Conservation (phyloP, 2,797 vertebrate genomes). For the Hafferia zeledoni region DNA sequence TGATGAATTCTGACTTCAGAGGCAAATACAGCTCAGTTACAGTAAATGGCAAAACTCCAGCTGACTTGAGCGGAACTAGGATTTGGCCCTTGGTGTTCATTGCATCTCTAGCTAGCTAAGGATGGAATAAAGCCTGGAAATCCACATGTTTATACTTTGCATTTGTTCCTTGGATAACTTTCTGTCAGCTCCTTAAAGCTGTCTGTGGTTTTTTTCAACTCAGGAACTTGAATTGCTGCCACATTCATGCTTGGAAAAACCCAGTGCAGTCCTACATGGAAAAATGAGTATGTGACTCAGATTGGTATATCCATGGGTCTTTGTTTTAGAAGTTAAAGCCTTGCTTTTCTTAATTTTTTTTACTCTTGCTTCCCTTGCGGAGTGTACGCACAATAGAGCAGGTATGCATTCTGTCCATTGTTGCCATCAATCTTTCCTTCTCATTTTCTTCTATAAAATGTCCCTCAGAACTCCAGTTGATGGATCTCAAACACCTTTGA, state of each 20-base stretch:
- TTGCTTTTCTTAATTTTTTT: not conserved
- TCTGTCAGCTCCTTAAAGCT: slow-evolving; percentile 5
- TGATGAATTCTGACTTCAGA: slow-evolving; percentile 12
- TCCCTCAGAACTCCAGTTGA: not conserved
- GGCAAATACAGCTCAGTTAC: not conserved
- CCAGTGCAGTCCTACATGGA: not conserved
- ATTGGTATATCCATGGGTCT: not conserved
- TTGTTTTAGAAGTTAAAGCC: not conserved
- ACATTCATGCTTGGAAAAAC: not conserved
- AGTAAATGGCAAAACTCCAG: slow-evolving; percentile 12
- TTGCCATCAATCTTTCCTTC: not conserved
- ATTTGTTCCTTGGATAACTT: not conserved
- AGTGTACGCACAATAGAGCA: not conserved
- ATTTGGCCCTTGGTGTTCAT: slow-evolving; percentile 10
- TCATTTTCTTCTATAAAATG: not conserved
- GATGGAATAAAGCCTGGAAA: slow-evolving; percentile 45
- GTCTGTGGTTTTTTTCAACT: not conserved
- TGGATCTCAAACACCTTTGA: not conserved
- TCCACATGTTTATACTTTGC: slow-evolving; percentile 44
- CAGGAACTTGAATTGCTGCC: slow-evolving; percentile 31
- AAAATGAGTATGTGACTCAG: not conserved
- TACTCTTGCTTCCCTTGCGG: not conserved
- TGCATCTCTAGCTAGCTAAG: not conserved
- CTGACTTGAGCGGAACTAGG: slow-evolving; percentile 22
- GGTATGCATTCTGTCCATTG: not conserved